A percentile compares a stretch with the other conserved stretches of the same genome.
Conservation (phyloP, 1,140 invertebrate species). For the Mylabris phalerata region DNA sequence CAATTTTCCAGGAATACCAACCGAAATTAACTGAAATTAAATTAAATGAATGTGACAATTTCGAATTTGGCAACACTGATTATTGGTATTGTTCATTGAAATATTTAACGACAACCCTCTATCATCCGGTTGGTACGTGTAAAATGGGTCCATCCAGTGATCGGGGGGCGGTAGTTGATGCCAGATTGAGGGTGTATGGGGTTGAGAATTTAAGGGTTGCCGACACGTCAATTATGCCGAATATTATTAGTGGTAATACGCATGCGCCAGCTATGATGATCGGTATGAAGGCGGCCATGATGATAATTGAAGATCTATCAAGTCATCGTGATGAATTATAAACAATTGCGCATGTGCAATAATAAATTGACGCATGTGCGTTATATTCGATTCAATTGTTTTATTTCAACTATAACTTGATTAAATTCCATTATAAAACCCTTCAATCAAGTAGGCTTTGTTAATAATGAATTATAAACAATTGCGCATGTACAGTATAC, state of each 20-base stretch:
- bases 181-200: slow-evolving; percentile 42
- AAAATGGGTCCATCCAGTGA: slow-evolving; percentile 53
- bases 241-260: slow-evolving; percentile 60
- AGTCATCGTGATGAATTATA: slow-evolving; percentile 8
- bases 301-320: slow-evolving; percentile 53
- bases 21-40: slow-evolving; percentile 52
- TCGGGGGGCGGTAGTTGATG: slow-evolving; percentile 51
- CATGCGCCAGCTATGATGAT: slow-evolving; percentile 69
- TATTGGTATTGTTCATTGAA: slow-evolving; percentile 61
- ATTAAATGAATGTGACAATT: slow-evolving; percentile 56
- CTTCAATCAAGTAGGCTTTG: too few relatives aligned
- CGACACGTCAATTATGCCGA: slow-evolving; percentile 72
- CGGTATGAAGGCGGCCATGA: slow-evolving; percentile 63
- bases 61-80: slow-evolving; percentile 51
- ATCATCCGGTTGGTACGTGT: slow-evolving; percentile 52
- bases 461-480: too few relatives aligned
- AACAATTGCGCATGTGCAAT: neutral
- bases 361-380: too few relatives aligned
- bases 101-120: slow-evolving; percentile 56
- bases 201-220: slow-evolving; percentile 56
- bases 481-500: too few relatives aligned
- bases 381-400: too few relatives aligned
- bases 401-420: too few relatives aligned
- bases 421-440: too few relatives aligned
- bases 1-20: slow-evolving; percentile 39